These are phyloP conservation scores for Maniola jurtina DNA, from an alignment of 1,140 invertebrate species.

Conservation along the genomic window DNA sequence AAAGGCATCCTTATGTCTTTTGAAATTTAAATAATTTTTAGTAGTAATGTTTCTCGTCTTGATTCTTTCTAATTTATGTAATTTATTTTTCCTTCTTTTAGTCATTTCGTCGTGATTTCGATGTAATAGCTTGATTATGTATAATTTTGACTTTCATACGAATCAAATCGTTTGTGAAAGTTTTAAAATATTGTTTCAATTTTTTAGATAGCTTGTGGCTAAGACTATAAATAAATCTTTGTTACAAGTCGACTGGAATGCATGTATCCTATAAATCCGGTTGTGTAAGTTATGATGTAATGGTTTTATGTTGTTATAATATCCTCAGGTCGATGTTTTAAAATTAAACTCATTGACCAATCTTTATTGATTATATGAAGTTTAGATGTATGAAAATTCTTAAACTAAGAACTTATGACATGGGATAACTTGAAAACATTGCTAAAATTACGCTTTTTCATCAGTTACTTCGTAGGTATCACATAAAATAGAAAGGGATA, in stretches of 20 bases:
- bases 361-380: not conserved
- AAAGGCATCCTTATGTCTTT: too few species aligned
- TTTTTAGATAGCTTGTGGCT: not conserved
- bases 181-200: not conserved
- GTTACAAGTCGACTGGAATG: conserved; percentile 2
- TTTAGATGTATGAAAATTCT: too few species aligned
- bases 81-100: not conserved
- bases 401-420: too few species aligned
- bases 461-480: too few species aligned
- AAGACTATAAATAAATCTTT: not conserved
- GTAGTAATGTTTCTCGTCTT: too few species aligned
- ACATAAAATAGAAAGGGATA: too few species aligned
- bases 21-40: too few species aligned
- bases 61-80: not conserved
- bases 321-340: not conserved
- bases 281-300: conserved; percentile 1
- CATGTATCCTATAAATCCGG: not conserved
- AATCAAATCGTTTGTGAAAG: not conserved
- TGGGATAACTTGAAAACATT: too few species aligned
- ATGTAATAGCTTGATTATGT: not conserved
- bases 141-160: not conserved
- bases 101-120: too few species aligned
- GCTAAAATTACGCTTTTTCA: too few species aligned
- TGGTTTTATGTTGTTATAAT: not conserved
- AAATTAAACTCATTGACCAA: not conserved